These are phyloP conservation scores for Indicator indicator DNA, from an alignment of 2,113 vertebrate genomes.

Conservation along the genomic window DNA sequence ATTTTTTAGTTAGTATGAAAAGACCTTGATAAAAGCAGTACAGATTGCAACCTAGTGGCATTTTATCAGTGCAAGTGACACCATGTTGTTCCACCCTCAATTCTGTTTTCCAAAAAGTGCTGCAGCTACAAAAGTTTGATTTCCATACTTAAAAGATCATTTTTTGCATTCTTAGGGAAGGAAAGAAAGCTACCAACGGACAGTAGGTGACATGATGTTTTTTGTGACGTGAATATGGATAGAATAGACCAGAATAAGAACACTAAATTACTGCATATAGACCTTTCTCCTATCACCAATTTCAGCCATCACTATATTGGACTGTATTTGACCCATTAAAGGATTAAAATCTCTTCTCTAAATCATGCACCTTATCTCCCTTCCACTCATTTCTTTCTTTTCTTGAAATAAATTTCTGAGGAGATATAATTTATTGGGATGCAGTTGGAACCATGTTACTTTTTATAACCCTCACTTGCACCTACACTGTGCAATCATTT, in stretches of 20 bases:
- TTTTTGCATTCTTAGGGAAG: neutral
- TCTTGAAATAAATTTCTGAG: neutral
- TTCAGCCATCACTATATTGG: neutral
- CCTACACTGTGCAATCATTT: constrained; percentile 33
- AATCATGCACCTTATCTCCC: neutral
- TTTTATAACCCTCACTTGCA: constrained; percentile 36
- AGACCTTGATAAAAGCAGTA: neutral
- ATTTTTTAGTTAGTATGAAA: neutral
- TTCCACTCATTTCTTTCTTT: neutral
- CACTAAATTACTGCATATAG: neutral
- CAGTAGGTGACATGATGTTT: neutral
- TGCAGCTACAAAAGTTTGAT: neutral
- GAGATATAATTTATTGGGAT: neutral
- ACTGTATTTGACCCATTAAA: neutral
- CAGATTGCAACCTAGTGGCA: neutral
- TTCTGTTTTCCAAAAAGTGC: neutral
- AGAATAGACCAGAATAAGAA: neutral
- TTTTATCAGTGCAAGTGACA: neutral
- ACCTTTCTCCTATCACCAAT: neutral
- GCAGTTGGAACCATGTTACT: neutral
- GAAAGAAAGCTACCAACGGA: neutral
- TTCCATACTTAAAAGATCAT: neutral
- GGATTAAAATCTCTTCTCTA: neutral
- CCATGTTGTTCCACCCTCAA: neutral
- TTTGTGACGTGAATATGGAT: neutral